Percentiles rank a stretch among this genome's conserved stretches.
Conservation (phyloP, 2,888 invertebrate genomes). For the Chouioia cunea region DNA sequence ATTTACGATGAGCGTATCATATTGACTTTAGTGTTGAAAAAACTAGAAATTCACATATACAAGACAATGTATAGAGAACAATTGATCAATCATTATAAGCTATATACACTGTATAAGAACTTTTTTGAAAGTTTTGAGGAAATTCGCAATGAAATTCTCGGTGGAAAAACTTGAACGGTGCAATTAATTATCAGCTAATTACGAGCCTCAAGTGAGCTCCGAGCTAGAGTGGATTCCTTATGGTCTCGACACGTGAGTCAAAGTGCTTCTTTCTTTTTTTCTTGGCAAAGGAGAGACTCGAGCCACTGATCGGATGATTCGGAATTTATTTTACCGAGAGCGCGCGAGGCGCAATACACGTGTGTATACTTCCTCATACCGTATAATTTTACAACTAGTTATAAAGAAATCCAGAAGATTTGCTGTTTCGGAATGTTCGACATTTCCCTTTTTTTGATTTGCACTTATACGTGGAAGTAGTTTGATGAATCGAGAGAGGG, state of each 20-base stretch:
- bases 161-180: conserved; percentile 28
- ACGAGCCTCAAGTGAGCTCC: conserved; percentile 53
- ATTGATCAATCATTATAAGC: no score
- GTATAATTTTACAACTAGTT: conserved; percentile 2
- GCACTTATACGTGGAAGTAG: no score
- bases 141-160: not conserved
- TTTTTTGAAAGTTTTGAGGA: not conserved
- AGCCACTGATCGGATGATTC: conserved; percentile 43
- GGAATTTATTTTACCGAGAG: conserved; percentile 45
- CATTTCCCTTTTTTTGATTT: no score
- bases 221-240: conserved; percentile 32
- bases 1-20: no score
- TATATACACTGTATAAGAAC: no score
- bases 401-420: conserved; percentile 1
- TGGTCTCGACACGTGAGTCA: conserved; percentile 37
- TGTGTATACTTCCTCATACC: conserved; percentile 41
- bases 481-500: no score
- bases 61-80: no score
- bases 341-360: conserved; percentile 24
- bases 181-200: conserved; percentile 65
- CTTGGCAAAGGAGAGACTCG: not conserved
- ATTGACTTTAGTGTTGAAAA: no score
- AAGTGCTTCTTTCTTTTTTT: not conserved
- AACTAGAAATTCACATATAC: no score
- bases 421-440: no score